phyloP scores from a whole-genome alignment of 1,140 invertebrate species.

The Drosophila lacertosa region DNA sequence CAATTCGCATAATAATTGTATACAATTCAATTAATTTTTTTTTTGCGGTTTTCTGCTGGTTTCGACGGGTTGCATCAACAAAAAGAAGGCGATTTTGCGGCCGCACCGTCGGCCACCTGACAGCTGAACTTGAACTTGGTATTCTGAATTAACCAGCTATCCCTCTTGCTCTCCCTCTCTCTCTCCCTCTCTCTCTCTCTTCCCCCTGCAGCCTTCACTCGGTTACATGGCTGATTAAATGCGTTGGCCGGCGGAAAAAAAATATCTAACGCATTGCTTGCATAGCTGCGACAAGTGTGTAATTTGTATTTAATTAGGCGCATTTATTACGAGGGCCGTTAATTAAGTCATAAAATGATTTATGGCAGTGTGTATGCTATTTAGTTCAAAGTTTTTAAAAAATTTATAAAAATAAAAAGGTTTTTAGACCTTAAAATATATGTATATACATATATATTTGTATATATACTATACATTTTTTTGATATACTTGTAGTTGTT shows the following conservation, averaged over 20 bases:
- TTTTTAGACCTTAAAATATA: no score
- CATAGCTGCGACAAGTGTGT: constrained; percentile 73
- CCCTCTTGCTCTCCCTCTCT: constrained; percentile 8
- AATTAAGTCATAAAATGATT: constrained; percentile 3
- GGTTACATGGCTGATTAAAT: constrained; percentile 33
- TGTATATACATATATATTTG: no score
- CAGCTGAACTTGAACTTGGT: constrained; percentile 54
- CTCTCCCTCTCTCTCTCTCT: not conserved
- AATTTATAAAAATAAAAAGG: no score
- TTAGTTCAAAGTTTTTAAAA: not conserved
- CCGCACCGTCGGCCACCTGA: constrained; percentile 31
- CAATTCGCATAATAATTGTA: constrained; percentile 35
- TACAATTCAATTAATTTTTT: constrained; percentile 23
- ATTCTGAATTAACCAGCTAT: constrained; percentile 22
- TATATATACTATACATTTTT: no score
- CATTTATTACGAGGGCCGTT: constrained; percentile 40
- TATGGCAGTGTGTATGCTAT: not conserved
- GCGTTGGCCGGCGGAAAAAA: constrained; percentile 38
- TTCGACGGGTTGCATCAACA: constrained; percentile 20
- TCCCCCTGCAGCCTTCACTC: not conserved
- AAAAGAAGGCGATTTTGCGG: constrained; percentile 34
- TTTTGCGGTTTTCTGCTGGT: constrained; percentile 40
- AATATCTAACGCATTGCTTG: constrained; percentile 60
- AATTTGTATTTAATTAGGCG: constrained; percentile 73
- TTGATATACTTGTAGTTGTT: no score